Evolutionary conservation across 53 echinoderm and acorn worm genomes (phyloP).

Genomic region (Mesocentrotus franciscanus): DNA sequence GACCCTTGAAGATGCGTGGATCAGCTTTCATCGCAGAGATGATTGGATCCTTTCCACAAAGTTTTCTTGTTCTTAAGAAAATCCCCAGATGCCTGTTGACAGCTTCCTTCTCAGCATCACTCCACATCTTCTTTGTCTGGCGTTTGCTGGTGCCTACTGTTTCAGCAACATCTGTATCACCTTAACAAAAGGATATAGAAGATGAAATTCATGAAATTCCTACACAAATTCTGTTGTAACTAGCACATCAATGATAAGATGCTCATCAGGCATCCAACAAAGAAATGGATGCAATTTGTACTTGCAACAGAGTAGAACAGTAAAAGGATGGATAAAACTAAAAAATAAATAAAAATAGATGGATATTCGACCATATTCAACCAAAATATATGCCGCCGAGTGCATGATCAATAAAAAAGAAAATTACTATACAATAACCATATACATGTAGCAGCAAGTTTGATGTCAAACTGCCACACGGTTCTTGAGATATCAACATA

Average conservation of each 20-base stretch:
- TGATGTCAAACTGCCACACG: not conserved
- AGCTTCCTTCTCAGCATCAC: slow-evolving; percentile 56
- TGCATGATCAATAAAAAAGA: not conserved
- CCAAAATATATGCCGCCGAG: not conserved
- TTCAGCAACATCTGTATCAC: slow-evolving; percentile 52
- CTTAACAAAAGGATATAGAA: slow-evolving; percentile 50
- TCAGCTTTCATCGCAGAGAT: slow-evolving; percentile 40
- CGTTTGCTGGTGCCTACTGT: slow-evolving; percentile 49
- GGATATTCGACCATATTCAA: not conserved
- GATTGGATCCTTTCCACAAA: slow-evolving; percentile 44
- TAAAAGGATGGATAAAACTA: no score
- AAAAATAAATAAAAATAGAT: no score
- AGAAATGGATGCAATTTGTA: no score
- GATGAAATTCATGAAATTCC: slow-evolving; percentile 13
- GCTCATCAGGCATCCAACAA: not conserved
- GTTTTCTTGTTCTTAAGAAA: slow-evolving; percentile 45
- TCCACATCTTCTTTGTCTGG: slow-evolving; percentile 45
- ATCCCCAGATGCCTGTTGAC: slow-evolving; percentile 56
- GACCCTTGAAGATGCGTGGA: slow-evolving; percentile 45
- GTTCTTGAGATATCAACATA: no score
- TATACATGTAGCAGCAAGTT: not conserved
- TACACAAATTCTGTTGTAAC: slow-evolving; percentile 34
- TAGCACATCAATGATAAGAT: not conserved
- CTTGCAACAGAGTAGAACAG: no score
- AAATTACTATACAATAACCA: no score